These are phyloP conservation scores for Ctenoplectra terminalis DNA, from an alignment of 1,140 invertebrate species.

Conservation along the genomic window DNA sequence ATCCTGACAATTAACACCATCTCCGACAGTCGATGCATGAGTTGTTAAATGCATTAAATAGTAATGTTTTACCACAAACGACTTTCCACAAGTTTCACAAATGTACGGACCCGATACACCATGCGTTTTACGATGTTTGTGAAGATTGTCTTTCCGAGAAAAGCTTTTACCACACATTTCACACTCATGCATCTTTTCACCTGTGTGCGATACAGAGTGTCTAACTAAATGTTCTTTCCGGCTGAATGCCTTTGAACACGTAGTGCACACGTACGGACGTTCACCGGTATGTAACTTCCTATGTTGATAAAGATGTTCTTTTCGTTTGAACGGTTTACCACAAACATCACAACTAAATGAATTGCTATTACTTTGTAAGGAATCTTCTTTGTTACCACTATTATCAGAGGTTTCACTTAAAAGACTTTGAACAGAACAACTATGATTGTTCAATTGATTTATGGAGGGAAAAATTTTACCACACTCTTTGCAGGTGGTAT, in stretches of 20 bases:
- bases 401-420: constrained; percentile 73
- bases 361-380: constrained; percentile 68
- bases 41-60: constrained; percentile 85
- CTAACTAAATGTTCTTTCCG: constrained; percentile 89
- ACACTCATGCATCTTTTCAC: constrained; percentile 89
- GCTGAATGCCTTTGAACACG: constrained; percentile 89
- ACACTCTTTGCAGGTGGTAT: constrained; percentile 80
- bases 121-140: constrained; percentile 88
- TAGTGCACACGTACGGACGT: constrained; percentile 87
- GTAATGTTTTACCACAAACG: constrained; percentile 88
- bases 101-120: constrained; percentile 87
- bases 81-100: constrained; percentile 89
- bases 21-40: constrained; percentile 75
- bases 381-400: constrained; percentile 69
- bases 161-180: constrained; percentile 91
- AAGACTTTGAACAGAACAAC: constrained; percentile 70
- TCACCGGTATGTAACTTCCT: constrained; percentile 90
- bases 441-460: constrained; percentile 75
- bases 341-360: constrained; percentile 84
- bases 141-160: constrained; percentile 89
- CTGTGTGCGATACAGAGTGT: constrained; percentile 90
- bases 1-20: constrained; percentile 74
- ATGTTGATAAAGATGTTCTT: constrained; percentile 86
- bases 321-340: constrained; percentile 84
- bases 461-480: constrained; percentile 76